A percentile compares a stretch with the other conserved stretches of the same genome.
These are phyloP conservation scores for Dendrolimus punctatus DNA, from an alignment of 1,140 invertebrate species.

Conservation along the genomic window DNA sequence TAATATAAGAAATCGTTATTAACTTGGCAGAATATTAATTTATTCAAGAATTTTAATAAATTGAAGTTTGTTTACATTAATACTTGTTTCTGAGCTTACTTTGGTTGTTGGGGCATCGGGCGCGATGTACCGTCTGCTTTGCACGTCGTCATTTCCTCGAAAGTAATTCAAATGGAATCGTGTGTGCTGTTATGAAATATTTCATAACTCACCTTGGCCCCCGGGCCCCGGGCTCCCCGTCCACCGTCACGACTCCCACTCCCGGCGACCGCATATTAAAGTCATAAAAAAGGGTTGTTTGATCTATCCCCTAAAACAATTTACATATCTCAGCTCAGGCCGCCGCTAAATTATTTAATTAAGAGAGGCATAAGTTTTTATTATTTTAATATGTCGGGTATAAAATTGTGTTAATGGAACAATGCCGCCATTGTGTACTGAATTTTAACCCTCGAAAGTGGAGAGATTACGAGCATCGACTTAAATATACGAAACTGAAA, in stretches of 20 bases:
- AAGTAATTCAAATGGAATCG: conserved; percentile 72
- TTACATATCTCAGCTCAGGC: conserved; percentile 69
- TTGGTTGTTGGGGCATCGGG: conserved; percentile 16
- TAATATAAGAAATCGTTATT: background rate
- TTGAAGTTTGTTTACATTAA: conserved; percentile 28
- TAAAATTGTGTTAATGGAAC: conserved; percentile 70
- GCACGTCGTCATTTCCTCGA: conserved; percentile 67
- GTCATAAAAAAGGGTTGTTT: conserved; percentile 74
- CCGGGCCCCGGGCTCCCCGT: conserved; percentile 8
- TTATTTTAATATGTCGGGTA: conserved; percentile 69
- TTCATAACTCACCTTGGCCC: conserved; percentile 65
- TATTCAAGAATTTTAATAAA: conserved; percentile 31
- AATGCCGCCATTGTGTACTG: conserved; percentile 41
- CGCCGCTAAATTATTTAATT: conserved; percentile 73
- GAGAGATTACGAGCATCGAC: conserved; percentile 31
- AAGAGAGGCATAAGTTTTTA: conserved; percentile 74
- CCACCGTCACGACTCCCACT: conserved; percentile 20
- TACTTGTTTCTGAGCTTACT: conserved; percentile 34
- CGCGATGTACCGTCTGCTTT: conserved; percentile 41
- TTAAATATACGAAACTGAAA: conserved; percentile 20
- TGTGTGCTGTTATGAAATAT: conserved; percentile 72
- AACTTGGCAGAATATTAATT: conserved; percentile 16
- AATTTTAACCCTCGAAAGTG: conserved; percentile 36
- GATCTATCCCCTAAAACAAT: conserved; percentile 73
- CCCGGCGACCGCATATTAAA: conserved; percentile 69